phyloP scores from a whole-genome alignment of 1,140 invertebrate species.

The Sarcophaga peregrina region DNA sequence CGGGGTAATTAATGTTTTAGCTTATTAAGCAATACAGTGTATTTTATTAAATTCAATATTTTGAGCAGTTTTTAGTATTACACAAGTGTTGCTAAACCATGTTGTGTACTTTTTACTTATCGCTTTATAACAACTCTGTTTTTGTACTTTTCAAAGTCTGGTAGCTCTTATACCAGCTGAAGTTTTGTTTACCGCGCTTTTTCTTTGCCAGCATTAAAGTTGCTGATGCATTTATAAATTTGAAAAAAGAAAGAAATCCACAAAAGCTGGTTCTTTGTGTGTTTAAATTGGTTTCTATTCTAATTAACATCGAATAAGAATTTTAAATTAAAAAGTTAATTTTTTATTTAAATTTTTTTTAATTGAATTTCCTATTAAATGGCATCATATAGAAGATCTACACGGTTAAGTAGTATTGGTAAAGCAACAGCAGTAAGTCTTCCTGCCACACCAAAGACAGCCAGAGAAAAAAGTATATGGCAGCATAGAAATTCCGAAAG shows the following conservation, averaged over 20 bases:
- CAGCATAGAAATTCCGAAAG: slow-evolving; percentile 53
- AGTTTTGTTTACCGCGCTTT: slow-evolving; percentile 38
- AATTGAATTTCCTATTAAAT: slow-evolving; percentile 46
- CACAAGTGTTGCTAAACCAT: not conserved
- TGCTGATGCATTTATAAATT: not conserved
- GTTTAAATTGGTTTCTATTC: not conserved
- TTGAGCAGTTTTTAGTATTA: not conserved
- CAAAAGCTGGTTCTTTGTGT: not conserved
- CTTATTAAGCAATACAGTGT: not conserved
- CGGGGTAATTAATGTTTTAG: not conserved
- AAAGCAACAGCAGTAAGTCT: slow-evolving; percentile 48
- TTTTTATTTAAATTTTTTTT: slow-evolving; percentile 14
- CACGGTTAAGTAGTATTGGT: slow-evolving; percentile 58
- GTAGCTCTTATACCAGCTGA: slow-evolving; percentile 13
- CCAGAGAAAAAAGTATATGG: slow-evolving; percentile 58
- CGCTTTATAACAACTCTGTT: not conserved
- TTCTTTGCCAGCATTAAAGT: slow-evolving; percentile 12
- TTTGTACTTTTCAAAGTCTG: not conserved
- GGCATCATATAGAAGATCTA: slow-evolving; percentile 60
- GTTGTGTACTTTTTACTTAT: not conserved
- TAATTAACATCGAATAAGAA: not conserved
- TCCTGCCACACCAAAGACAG: slow-evolving; percentile 35
- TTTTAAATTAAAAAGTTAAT: not conserved
- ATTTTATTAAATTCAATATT: not conserved
- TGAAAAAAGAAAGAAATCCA: not conserved